Evolutionary conservation across 1,140 invertebrate genomes (phyloP).

Genomic region (Pemphigus obesinymphae): DNA sequence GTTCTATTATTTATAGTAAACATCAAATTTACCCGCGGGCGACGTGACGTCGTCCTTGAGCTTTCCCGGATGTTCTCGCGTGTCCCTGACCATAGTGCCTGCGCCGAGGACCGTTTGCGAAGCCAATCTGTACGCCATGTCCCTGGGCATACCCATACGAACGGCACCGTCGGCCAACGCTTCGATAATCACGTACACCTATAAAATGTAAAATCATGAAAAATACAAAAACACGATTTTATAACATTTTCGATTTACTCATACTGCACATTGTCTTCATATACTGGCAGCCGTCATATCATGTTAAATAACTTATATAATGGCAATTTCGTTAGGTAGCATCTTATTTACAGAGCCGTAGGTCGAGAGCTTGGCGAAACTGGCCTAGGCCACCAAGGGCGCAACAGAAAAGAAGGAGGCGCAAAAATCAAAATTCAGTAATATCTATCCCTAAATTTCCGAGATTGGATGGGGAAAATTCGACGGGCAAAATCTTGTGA

Average conservation of each 20-base stretch:
- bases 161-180: slow-evolving; percentile 58
- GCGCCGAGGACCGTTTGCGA: slow-evolving; percentile 87
- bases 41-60: slow-evolving; percentile 93
- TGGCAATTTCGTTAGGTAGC: neutral
- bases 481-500: too few species aligned
- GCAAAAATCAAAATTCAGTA: too few species aligned
- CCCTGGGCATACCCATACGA: slow-evolving; percentile 84
- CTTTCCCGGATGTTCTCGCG: slow-evolving; percentile 70
- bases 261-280: neutral
- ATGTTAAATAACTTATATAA: too few species aligned
- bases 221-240: neutral
- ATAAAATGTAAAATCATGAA: slow-evolving; percentile 2
- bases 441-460: too few species aligned
- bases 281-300: neutral
- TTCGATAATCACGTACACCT: slow-evolving; percentile 75
- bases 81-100: slow-evolving; percentile 74
- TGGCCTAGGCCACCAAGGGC: too few species aligned
- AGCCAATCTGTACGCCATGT: slow-evolving; percentile 77
- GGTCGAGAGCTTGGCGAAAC: too few species aligned
- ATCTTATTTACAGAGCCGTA: too few species aligned
- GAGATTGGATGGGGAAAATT: too few species aligned
- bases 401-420: too few species aligned
- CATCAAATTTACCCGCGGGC: slow-evolving; percentile 52
- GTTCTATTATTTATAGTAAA: too few species aligned
- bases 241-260: neutral